These are phyloP conservation scores for Lottia gigantea DNA, from an alignment of 2,888 invertebrate species.

Conservation along the genomic window DNA sequence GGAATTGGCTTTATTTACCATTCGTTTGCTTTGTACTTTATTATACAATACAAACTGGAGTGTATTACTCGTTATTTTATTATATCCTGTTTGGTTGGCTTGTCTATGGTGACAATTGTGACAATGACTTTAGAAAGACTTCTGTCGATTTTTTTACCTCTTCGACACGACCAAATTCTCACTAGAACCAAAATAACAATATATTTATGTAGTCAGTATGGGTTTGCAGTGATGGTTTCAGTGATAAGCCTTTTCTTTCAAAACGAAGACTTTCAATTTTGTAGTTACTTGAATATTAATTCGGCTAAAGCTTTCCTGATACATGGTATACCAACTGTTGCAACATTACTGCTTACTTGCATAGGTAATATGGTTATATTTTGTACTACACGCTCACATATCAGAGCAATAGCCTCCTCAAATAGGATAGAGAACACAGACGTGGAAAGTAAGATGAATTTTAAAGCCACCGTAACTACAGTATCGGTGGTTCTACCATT, in stretches of 20 bases:
- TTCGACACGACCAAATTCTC: constrained; percentile 1
- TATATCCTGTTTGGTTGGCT: background rate
- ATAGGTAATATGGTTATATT: constrained; percentile 17
- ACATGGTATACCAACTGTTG: background rate
- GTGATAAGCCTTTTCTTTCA: background rate
- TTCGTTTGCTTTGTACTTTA: background rate
- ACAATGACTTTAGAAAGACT: background rate
- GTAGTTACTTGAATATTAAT: background rate
- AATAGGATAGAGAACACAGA: background rate
- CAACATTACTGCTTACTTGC: background rate
- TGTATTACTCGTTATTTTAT: background rate
- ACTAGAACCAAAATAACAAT: background rate
- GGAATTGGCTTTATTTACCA: background rate
- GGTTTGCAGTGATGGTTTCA: background rate
- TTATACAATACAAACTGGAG: background rate
- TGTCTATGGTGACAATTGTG: background rate
- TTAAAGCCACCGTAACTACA: constrained; percentile 24
- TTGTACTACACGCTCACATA: constrained; percentile 15
- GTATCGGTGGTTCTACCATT: constrained; percentile 21
- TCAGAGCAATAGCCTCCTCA: constrained; percentile 22
- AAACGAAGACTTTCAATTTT: background rate
- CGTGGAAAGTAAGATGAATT: constrained; percentile 16
- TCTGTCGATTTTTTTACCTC: background rate
- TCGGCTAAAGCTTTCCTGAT: background rate
- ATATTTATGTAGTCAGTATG: background rate